phyloP scores from a whole-genome alignment of 64 coral and sea anemone species.

The Astreopora myriophthalma region DNA sequence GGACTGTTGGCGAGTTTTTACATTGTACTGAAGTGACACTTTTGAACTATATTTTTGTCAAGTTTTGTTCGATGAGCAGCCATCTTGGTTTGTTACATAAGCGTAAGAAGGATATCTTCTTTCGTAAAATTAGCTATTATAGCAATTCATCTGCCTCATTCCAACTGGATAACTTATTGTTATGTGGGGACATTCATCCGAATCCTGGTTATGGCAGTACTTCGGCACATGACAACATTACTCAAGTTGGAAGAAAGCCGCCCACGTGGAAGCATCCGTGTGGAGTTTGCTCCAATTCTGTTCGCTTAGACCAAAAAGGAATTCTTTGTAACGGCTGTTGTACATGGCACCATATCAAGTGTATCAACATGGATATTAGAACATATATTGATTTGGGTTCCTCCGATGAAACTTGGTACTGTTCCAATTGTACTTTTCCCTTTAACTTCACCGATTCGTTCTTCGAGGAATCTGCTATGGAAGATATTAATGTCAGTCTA shows the following conservation, averaged over 20 bases:
- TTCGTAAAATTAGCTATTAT: constrained; percentile 32
- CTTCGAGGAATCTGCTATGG: constrained; percentile 15
- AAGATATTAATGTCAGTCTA: no score
- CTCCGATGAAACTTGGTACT: constrained; percentile 60
- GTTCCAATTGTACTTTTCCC: constrained; percentile 26
- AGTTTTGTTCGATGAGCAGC: constrained; percentile 5
- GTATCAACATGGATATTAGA: constrained; percentile 55
- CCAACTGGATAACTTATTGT: constrained; percentile 39
- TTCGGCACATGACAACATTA: not conserved
- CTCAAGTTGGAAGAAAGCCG: not conserved
- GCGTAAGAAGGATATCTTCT: constrained; percentile 31
- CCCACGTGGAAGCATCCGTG: constrained; percentile 43
- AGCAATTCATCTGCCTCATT: constrained; percentile 55
- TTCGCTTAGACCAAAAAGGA: constrained; percentile 38
- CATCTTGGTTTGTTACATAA: constrained; percentile 17
- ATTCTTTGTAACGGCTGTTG: constrained; percentile 30
- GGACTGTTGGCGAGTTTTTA: not conserved
- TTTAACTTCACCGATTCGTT: constrained; percentile 60
- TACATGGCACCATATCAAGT: constrained; percentile 63
- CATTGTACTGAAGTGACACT: not conserved
- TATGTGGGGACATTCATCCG: constrained; percentile 56
- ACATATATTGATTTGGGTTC: constrained; percentile 46
- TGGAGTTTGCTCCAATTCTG: not conserved
- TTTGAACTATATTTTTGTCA: not conserved
- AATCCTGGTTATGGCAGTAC: constrained; percentile 32